A percentile compares a stretch with the other conserved stretches of the same genome.
Conservation (phyloP, 92 coral and sea anemone species). For the Chrysogorgia sp. region DNA sequence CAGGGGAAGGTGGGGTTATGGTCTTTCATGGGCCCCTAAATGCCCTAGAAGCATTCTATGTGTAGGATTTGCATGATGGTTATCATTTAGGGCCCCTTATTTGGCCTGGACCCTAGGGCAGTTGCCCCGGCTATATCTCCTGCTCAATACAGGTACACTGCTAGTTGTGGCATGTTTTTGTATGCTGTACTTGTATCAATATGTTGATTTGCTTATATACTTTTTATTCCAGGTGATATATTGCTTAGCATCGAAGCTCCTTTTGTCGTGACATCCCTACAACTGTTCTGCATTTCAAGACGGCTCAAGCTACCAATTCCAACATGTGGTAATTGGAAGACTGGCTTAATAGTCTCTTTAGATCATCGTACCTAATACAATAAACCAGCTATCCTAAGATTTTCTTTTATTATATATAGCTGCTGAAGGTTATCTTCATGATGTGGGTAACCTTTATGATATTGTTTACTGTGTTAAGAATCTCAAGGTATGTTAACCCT, state of each 20-base stretch:
- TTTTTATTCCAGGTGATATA: constrained; percentile 68
- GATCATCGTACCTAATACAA: neutral
- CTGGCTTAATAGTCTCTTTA: neutral
- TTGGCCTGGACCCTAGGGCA: too few relatives aligned
- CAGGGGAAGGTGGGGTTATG: too few relatives aligned
- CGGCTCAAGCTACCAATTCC: constrained; percentile 81
- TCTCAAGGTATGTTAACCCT: constrained; percentile 71
- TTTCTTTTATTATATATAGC: constrained; percentile 44
- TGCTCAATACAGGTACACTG: too few relatives aligned
- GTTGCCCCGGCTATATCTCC: too few relatives aligned
- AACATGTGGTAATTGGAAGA: constrained; percentile 88
- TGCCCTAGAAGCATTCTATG: too few relatives aligned
- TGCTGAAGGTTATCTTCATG: constrained; percentile 75
- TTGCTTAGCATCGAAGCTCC: constrained; percentile 64
- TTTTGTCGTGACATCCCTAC: constrained; percentile 79
- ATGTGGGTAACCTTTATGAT: constrained; percentile 92
- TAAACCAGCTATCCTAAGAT: neutral
- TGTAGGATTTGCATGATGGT: too few relatives aligned
- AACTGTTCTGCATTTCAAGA: constrained; percentile 82
- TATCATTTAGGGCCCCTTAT: too few relatives aligned
- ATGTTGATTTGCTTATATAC: neutral
- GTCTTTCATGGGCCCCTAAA: too few relatives aligned
- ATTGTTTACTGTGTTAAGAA: constrained; percentile 79
- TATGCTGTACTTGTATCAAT: too few relatives aligned
- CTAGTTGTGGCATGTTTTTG: too few relatives aligned